Evolutionary conservation across 2,888 invertebrate genomes (phyloP), one percentile per base, ranked within the genome.

Genomic region (Amblyjoppa fuscipennis): DNA sequence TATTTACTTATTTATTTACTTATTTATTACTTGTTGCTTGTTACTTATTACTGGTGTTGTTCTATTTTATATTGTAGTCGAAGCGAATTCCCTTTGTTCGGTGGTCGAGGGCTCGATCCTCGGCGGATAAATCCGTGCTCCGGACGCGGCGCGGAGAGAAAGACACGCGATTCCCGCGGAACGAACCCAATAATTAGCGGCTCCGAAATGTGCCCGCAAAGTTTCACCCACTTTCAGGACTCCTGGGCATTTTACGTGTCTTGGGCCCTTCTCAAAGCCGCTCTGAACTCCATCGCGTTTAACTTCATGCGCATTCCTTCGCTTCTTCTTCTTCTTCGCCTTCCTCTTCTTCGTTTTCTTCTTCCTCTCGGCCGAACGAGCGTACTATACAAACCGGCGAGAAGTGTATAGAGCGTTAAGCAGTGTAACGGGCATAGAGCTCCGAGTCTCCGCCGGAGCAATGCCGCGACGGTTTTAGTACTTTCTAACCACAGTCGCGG

Each of bases 401-500:
- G 76, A 73, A 82, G 20, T 59, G 69, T 83, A 82, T 70, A 77
- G 79, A 75, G 80, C 71, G 80, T 59, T 83, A 74, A 85, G 83
- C 76, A 83, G 64, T 81, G 85, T 85, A 85, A 85, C 82, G 71
- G 84, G 74, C 73, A 45, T 77, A 83, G 82, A 74, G 56, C 45
- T 77, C 56, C 73, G 59, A 73, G 68, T 73, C 74, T 73, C 69
- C 49, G 79, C 31, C 83, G 61, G 76, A 59, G 75, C 74, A 68
- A 73, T 82, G 75, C 75, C 87, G 90, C 90, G 88, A 88, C 90
- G 87, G 89, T 91, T 92, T 93, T 92, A 93, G 91, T 93, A 93
- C 92, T 92, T 93, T 93, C 91, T 93, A 93, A 93, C 92, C 91
- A 91, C 92, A 92, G 91, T 92, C 92, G 90, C 89, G 90, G 92